Conservation (phyloP, 2,888 invertebrate genomes). For the Chaetogeoica ovagalla region DNA sequence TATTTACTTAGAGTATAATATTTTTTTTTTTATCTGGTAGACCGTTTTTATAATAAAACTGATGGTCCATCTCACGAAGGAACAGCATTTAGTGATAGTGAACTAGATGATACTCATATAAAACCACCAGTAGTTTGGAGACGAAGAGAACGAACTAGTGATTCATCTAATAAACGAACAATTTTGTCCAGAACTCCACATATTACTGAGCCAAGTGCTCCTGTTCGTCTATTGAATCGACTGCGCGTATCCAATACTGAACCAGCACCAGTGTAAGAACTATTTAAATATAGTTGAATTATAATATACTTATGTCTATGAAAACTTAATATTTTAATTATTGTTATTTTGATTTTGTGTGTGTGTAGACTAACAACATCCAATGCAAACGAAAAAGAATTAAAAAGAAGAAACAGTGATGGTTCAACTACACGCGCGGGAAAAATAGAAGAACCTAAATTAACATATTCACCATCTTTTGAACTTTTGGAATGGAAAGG, state of each 20-base stretch:
- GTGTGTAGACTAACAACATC: slow-evolving; percentile 3
- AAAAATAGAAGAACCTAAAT: slow-evolving; percentile 53
- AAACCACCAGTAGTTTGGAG: slow-evolving; percentile 54
- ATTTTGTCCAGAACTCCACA: slow-evolving; percentile 52
- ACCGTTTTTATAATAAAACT: slow-evolving; percentile 55
- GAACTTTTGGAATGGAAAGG: slow-evolving; percentile 65
- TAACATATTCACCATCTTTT: slow-evolving; percentile 55
- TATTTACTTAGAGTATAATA: neutral
- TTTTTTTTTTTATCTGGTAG: slow-evolving; percentile 42
- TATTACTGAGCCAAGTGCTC: slow-evolving; percentile 55
- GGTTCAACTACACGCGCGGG: slow-evolving; percentile 63
- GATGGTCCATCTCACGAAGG: slow-evolving; percentile 56
- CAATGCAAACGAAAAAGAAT: slow-evolving; percentile 52
- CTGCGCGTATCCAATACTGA: slow-evolving; percentile 46
- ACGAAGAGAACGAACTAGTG: slow-evolving; percentile 49
- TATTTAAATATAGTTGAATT: slow-evolving; percentile 19
- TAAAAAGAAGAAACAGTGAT: slow-evolving; percentile 71
- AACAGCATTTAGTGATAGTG: slow-evolving; percentile 62
- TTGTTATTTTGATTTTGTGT: no score
- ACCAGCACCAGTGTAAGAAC: slow-evolving; percentile 44
- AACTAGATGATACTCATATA: slow-evolving; percentile 59
- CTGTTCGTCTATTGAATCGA: slow-evolving; percentile 47
- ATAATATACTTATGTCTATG: no score
- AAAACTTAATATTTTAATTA: no score
- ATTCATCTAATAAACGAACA: slow-evolving; percentile 52